These are phyloP conservation scores for Stenolophus ochropezus DNA, from an alignment of 2,888 invertebrate genomes.

Conservation along the genomic window DNA sequence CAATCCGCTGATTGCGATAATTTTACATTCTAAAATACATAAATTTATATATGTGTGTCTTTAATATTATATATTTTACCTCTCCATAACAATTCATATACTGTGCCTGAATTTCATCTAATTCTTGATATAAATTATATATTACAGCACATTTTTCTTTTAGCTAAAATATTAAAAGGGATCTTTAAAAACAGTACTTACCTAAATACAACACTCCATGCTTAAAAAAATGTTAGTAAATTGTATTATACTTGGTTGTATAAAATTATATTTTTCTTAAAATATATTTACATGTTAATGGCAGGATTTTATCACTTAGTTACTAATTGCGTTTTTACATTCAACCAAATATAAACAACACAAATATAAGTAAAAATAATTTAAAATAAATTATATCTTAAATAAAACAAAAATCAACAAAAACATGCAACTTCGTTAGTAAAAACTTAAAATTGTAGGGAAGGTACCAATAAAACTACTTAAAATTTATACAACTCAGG, in stretches of 20 bases:
- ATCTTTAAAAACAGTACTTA: constrained; percentile 22
- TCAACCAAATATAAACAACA: constrained; percentile 50
- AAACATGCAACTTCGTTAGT: not conserved
- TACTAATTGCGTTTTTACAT: not conserved
- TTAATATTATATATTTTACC: constrained; percentile 3
- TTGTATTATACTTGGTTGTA: constrained; percentile 39
- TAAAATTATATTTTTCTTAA: constrained; percentile 10
- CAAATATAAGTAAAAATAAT: constrained; percentile 25
- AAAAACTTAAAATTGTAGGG: constrained; percentile 16
- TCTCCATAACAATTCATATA: constrained; percentile 62
- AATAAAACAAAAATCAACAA: not conserved
- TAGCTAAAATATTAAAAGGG: constrained; percentile 34
- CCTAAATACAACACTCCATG: constrained; percentile 34
- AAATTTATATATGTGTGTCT: not conserved
- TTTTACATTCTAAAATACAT: constrained; percentile 62
- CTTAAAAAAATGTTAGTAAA: constrained; percentile 48
- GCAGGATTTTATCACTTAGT: constrained; percentile 33
- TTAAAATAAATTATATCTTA: constrained; percentile 1
- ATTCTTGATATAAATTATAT: constrained; percentile 61
- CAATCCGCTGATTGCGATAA: constrained; percentile 62
- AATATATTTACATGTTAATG: constrained; percentile 14
- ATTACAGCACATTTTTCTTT: constrained; percentile 43
- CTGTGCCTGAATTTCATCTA: constrained; percentile 66
- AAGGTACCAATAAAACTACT: not conserved
- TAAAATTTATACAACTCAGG: constrained; percentile 42